phyloP scores from a whole-genome alignment of 2,797 vertebrate species.

The Coluber constrictor region DNA sequence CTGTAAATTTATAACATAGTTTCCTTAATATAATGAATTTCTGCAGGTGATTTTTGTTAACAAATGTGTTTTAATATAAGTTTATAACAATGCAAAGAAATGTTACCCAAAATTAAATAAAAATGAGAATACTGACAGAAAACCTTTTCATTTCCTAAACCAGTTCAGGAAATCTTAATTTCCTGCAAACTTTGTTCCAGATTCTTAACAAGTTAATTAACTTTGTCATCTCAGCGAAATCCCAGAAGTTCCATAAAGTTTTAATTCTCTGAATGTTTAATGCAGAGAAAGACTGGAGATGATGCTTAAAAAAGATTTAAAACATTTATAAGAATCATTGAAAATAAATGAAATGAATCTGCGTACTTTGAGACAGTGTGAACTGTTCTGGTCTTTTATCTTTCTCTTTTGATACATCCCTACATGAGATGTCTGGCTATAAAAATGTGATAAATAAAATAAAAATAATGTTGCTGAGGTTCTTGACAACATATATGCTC shows the following conservation, averaged over 20 bases:
- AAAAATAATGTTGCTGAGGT: background rate
- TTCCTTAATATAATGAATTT: background rate
- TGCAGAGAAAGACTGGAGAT: background rate
- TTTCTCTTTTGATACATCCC: background rate
- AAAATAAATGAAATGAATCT: background rate
- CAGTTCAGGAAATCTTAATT: background rate
- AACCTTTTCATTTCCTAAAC: background rate
- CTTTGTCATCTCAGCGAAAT: background rate
- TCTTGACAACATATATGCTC: background rate
- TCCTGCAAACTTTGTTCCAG: background rate
- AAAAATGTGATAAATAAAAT: background rate
- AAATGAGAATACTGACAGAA: background rate
- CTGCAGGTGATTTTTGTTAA: background rate
- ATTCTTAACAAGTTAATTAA: background rate
- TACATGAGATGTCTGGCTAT: background rate
- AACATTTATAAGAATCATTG: background rate
- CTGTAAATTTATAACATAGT: background rate
- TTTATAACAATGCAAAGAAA: background rate
- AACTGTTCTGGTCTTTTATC: background rate
- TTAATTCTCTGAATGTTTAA: background rate
- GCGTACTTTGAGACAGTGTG: background rate
- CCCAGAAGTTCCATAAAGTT: background rate
- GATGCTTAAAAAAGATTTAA: background rate
- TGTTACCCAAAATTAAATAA: background rate
- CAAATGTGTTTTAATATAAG: background rate